Base-by-base conservation (phyloP, 2,797 vertebrate genomes). In the Tolypeutes matacus region DNA sequence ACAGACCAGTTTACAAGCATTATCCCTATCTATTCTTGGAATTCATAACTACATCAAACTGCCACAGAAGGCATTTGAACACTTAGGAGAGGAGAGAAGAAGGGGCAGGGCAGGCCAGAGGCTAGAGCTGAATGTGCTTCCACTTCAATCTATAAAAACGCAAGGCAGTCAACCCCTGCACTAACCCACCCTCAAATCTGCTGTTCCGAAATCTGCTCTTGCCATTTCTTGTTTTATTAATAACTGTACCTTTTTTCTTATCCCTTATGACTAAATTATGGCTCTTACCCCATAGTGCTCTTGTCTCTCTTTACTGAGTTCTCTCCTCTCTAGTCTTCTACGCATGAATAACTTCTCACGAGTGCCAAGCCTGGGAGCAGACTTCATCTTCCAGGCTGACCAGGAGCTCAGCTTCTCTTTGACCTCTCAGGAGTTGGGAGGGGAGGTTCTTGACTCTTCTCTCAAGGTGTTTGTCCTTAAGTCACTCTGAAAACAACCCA, bases 141-240 rank as follows among this genome's bases (percentile, higher is more conserved):
- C 42, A 5, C n/a, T 64, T 67, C 39, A 14, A 0, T 46, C 93
- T 78, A 36, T 18, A 20, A 83, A 96, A 93, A 46, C 18, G 39
- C 34, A 27, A 93, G 17, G 2, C 14, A 64, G 13, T n/a, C 29
- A 80, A 72, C 31, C 42, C 56, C 8, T 78, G 42, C 23, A 82
- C 64, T 39, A 83, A 12, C 49, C 25, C 46, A 34, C 60, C 14
- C 3, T 92, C 39, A 67, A 18, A 49, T 18, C 27, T 51, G 29
- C 15, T 18, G 15, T 31, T 18, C 23, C 58, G 21, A 60, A 29
- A 39, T 89, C 49, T 77, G 9, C 67, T 73, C 9, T 23, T 93
- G 36, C 1, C 51, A 58, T 89, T 85, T 94, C 76, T 60, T 86
- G 7, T 95, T 78, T 88, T 21, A 82, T 87, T 67, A 72, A 70